phyloP scores from a whole-genome alignment of 2,888 invertebrate species.

The Strigamia crassipes region DNA sequence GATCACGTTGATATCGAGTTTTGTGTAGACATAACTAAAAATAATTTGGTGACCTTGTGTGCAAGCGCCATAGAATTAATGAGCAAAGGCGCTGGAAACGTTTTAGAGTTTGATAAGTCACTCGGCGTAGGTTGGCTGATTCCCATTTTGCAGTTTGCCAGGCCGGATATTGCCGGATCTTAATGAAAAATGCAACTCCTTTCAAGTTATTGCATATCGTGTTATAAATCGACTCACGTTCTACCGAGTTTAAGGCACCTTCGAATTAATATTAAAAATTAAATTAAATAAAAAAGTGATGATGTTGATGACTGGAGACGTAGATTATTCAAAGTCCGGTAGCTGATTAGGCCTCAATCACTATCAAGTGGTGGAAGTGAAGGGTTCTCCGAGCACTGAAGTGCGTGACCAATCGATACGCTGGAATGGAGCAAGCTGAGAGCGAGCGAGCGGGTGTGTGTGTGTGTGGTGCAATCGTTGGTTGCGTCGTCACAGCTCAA shows the following conservation, averaged over 20 bases:
- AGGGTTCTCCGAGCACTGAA: conserved; percentile 8
- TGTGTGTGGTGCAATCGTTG: neutral
- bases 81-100: neutral
- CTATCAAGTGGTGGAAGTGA: conserved; percentile 17
- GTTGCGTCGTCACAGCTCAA: neutral
- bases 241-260: neutral
- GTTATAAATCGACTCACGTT: neutral
- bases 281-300: neutral
- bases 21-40: neutral
- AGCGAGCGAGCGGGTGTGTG: neutral
- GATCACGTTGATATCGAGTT: neutral
- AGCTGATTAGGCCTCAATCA: conserved; percentile 34
- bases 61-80: neutral
- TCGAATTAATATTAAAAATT: neutral
- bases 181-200: conserved; percentile 22
- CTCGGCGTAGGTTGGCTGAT: neutral
- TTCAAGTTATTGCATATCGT: neutral
- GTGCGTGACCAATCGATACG: conserved; percentile 29
- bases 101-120: neutral
- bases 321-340: conserved; percentile 2
- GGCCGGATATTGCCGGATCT: neutral
- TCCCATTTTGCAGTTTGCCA: neutral
- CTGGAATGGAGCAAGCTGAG: neutral
- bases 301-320: neutral
- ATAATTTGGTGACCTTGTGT: neutral